Conservation (phyloP, 37 sponge, comb jelly and placozoan species). For the Hexactinellida sp. region DNA sequence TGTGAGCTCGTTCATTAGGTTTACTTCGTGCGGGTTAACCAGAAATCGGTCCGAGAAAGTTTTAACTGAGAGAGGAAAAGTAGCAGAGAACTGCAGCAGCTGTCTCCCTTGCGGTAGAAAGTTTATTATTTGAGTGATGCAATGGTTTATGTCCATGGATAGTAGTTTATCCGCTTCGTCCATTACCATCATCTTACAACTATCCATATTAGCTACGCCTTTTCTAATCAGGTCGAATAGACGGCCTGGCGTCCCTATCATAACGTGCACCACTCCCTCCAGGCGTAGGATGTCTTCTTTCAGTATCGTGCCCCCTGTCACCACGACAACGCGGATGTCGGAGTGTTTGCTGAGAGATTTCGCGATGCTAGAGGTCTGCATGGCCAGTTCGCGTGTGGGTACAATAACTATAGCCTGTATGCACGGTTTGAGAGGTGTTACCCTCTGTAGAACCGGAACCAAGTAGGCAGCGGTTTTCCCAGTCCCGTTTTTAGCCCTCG, state of each 20-base stretch:
- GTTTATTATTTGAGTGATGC: constrained; percentile 61
- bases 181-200: constrained; percentile 76
- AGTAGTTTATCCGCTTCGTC: constrained; percentile 94
- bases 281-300: constrained; percentile 93
- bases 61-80: constrained; percentile 75
- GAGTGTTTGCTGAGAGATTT: constrained; percentile 82
- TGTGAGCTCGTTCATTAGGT: constrained; percentile 93
- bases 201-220: constrained; percentile 66
- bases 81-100: constrained; percentile 83
- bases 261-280: constrained; percentile 66
- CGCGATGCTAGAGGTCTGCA: constrained; percentile 87
- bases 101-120: constrained; percentile 62
- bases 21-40: constrained; percentile 68
- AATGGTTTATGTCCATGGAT: constrained; percentile 62
- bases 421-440: constrained; percentile 41
- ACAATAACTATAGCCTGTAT: constrained; percentile 67
- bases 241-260: constrained; percentile 95
- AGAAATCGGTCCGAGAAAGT: constrained; percentile 68
- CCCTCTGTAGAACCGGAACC: constrained; percentile 82
- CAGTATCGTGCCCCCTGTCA: constrained; percentile 91
- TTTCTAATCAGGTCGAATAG: constrained; percentile 79
- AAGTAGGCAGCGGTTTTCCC: constrained; percentile 97
- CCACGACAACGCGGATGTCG: constrained; percentile 77
- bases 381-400: constrained; percentile 88
- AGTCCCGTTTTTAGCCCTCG: constrained; percentile 98